Evolutionary conservation across 2,113 vertebrate genomes (phyloP).

Genomic region (Archocentrus centrarchus): DNA sequence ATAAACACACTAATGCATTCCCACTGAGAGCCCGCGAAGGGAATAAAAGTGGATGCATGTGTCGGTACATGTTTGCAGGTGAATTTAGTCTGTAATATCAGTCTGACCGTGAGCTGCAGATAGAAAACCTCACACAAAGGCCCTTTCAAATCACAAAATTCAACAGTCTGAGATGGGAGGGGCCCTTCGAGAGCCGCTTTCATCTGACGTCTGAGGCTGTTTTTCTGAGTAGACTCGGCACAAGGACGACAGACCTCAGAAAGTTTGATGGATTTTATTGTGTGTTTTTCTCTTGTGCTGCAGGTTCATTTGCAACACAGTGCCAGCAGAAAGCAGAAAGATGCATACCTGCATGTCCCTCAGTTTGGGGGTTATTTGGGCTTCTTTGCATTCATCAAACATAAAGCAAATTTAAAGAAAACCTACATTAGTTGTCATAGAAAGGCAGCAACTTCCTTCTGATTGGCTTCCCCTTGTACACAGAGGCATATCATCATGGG

Average conservation of each 20-base stretch:
- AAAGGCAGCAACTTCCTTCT: no score
- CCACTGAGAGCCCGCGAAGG: neutral
- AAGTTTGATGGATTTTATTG: neutral
- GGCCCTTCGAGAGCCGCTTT: neutral
- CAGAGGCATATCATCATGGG: neutral
- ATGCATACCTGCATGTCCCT: neutral
- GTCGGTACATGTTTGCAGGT: neutral
- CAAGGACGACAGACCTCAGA: neutral
- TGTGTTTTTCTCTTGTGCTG: neutral
- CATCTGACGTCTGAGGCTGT: neutral
- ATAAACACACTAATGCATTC: neutral
- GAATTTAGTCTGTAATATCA: neutral
- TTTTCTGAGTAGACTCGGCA: neutral
- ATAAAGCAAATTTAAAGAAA: neutral
- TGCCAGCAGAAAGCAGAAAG: neutral
- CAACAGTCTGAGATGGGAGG: neutral
- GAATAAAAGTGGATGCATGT: neutral
- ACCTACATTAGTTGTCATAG: neutral
- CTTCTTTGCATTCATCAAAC: neutral
- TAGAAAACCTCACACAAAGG: neutral
- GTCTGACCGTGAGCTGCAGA: neutral
- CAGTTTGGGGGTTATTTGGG: neutral
- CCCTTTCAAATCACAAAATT: slow-evolving; percentile 1
- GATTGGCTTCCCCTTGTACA: neutral
- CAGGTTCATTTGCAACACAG: neutral